Conservation (phyloP, 2,888 invertebrate genomes). For the Drosophila tanythrix region DNA sequence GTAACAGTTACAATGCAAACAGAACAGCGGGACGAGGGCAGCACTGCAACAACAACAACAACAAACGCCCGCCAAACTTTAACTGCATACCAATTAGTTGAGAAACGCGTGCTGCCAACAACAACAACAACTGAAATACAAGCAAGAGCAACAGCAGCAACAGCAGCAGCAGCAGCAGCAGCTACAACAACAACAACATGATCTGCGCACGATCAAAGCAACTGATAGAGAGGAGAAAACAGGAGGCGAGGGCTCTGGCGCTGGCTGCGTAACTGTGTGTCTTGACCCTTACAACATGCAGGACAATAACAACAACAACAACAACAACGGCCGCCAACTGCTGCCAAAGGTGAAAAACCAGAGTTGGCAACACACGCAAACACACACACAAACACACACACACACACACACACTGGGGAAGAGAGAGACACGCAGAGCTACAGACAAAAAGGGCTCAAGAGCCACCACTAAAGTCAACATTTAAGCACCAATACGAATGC, state of each 20-base stretch:
- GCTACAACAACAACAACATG: slow-evolving; percentile 31
- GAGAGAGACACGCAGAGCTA: slow-evolving; percentile 1
- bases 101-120: slow-evolving; percentile 82
- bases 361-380: slow-evolving; percentile 67
- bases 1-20: slow-evolving; percentile 68
- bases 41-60: slow-evolving; percentile 37
- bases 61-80: slow-evolving; percentile 78
- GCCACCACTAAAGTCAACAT: slow-evolving; percentile 70
- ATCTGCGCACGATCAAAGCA: slow-evolving; percentile 72
- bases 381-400: slow-evolving; percentile 30
- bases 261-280: slow-evolving; percentile 80
- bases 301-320: slow-evolving; percentile 53
- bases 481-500: slow-evolving; percentile 54
- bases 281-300: slow-evolving; percentile 78
- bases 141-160: slow-evolving; percentile 38
- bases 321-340: slow-evolving; percentile 72
- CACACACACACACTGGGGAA: slow-evolving; percentile 20
- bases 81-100: slow-evolving; percentile 83
- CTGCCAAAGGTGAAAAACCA: slow-evolving; percentile 82
- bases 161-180: slow-evolving; percentile 39
- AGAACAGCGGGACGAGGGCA: slow-evolving; percentile 40
- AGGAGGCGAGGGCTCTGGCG: slow-evolving; percentile 39
- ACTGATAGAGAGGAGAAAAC: slow-evolving; percentile 52
- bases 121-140: slow-evolving; percentile 40
- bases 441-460: slow-evolving; percentile 52